phyloP scores from a whole-genome alignment of 2,888 invertebrate species.

The Chrysotoxum bicinctum region DNA sequence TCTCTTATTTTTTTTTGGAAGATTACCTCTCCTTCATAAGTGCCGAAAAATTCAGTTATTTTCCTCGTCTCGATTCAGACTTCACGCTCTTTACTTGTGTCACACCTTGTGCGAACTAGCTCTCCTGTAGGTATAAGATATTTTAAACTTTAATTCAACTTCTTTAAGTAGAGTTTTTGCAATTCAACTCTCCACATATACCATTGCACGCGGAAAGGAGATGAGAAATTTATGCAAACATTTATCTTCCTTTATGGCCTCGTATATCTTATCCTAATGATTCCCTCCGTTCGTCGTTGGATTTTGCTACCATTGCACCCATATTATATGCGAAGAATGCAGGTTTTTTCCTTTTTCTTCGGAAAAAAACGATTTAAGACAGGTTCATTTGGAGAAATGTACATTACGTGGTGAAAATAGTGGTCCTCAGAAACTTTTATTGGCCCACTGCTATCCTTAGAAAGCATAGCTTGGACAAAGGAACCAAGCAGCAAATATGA shows the following conservation, averaged over 20 bases:
- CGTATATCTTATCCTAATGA: conserved; percentile 75
- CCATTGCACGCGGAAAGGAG: conserved; percentile 23
- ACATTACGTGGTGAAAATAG: conserved; percentile 59
- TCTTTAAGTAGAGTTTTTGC: conserved; percentile 61
- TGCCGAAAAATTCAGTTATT: neutral
- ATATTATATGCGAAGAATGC: conserved; percentile 57
- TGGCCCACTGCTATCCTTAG: neutral
- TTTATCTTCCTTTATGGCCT: conserved; percentile 75
- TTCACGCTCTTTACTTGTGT: neutral
- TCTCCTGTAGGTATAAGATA: neutral
- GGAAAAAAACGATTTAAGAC: conserved; percentile 45
- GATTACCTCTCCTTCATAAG: neutral
- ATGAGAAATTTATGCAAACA: conserved; percentile 74
- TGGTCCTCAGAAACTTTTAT: conserved; percentile 26
- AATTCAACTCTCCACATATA: conserved; percentile 49
- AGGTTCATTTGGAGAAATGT: conserved; percentile 64
- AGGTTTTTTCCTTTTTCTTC: conserved; percentile 2
- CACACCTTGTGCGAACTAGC: neutral
- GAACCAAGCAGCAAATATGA: conserved; percentile 12
- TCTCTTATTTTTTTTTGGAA: too few species aligned
- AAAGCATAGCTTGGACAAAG: neutral
- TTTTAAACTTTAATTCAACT: conserved; percentile 53
- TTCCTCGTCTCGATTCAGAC: neutral
- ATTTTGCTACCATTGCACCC: conserved; percentile 66
- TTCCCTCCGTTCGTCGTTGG: conserved; percentile 73